phyloP scores from a whole-genome alignment of 2,113 vertebrate species.

The Circaetus gallicus region DNA sequence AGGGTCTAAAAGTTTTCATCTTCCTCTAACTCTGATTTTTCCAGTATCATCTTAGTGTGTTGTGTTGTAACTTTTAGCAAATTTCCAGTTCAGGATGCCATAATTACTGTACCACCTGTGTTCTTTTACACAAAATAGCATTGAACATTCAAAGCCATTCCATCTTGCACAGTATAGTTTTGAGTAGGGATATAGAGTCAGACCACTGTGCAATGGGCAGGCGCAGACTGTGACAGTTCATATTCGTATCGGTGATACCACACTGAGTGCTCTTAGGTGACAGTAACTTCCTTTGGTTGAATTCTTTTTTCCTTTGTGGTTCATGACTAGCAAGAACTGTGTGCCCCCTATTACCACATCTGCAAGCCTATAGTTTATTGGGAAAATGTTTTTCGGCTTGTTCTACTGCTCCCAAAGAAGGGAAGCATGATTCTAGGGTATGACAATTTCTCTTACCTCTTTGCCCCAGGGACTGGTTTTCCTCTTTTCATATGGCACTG shows the following conservation, averaged over 20 bases:
- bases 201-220: not conserved
- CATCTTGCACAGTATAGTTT: not conserved
- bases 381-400: not conserved
- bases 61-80: not conserved
- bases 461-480: not conserved
- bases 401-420: not conserved
- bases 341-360: not conserved
- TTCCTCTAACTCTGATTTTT: not conserved
- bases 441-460: not conserved
- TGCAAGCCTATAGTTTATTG: not conserved
- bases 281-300: not conserved
- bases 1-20: not conserved
- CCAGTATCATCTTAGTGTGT: not conserved
- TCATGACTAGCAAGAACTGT: not conserved
- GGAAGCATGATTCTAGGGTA: not conserved
- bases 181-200: not conserved
- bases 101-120: not conserved
- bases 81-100: not conserved
- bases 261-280: accelerated
- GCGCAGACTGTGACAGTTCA: not conserved
- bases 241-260: accelerated
- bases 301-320: not conserved
- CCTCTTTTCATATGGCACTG: not conserved
- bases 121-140: not conserved
- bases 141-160: not conserved